Evolutionary conservation across 2,113 vertebrate species (phyloP).

Genomic region (Aplodontia rufa): DNA sequence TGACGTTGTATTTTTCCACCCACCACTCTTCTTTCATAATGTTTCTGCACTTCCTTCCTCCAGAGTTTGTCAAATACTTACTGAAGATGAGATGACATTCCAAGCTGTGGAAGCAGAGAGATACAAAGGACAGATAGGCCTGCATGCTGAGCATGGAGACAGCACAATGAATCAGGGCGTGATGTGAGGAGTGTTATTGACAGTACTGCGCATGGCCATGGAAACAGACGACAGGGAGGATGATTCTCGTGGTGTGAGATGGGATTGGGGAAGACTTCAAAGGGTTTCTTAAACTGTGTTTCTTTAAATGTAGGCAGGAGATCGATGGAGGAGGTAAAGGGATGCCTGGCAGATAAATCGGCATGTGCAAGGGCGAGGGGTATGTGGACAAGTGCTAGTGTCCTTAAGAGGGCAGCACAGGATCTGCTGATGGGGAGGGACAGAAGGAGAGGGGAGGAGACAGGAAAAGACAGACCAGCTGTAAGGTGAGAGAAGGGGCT

Average conservation of each 20-base stretch:
- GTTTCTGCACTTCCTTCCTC: background rate
- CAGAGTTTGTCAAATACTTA: background rate
- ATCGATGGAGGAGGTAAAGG: background rate
- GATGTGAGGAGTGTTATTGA: background rate
- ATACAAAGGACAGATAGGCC: background rate
- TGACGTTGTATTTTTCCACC: background rate
- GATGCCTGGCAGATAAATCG: background rate
- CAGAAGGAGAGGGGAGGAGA: background rate
- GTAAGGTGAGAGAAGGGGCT: background rate
- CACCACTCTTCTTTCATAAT: background rate
- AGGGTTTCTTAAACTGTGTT: background rate
- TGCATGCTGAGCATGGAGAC: background rate
- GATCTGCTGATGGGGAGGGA: background rate
- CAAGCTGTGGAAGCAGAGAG: background rate
- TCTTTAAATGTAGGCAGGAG: background rate
- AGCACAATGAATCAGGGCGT: background rate
- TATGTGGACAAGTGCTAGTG: background rate
- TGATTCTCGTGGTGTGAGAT: background rate
- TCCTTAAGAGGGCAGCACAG: background rate
- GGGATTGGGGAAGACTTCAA: background rate
- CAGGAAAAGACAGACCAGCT: background rate
- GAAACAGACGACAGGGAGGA: background rate
- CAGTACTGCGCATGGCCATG: background rate
- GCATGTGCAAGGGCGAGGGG: accelerated
- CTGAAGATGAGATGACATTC: background rate